Conservation (phyloP, 1,140 invertebrate genomes). For the Tribolium madens region DNA sequence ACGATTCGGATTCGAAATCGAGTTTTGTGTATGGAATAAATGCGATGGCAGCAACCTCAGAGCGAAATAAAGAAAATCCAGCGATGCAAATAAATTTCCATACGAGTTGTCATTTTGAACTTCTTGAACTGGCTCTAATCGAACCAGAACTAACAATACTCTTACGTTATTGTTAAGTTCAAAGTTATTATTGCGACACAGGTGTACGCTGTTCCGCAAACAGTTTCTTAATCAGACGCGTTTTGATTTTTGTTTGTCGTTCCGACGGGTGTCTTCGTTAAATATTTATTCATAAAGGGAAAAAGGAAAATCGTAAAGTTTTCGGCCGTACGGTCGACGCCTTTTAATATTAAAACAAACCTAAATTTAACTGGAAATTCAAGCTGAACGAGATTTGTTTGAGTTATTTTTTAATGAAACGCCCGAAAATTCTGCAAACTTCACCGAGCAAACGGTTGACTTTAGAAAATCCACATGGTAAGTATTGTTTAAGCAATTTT, state of each 20-base stretch:
- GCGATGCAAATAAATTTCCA: conserved; percentile 40
- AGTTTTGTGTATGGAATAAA: conserved; percentile 25
- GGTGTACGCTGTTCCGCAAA: conserved; percentile 6
- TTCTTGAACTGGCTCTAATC: conserved; percentile 17
- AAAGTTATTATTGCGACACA: conserved; percentile 3
- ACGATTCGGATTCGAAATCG: not conserved
- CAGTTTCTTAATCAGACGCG: conserved; percentile 7
- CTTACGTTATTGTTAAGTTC: conserved; percentile 8
- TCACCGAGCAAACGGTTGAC: not conserved
- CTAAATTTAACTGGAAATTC: not conserved
- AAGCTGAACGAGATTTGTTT: not conserved
- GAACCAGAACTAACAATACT: conserved; percentile 21
- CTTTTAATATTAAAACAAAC: conserved; percentile 25
- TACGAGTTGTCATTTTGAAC: conserved; percentile 40
- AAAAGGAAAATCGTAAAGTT: conserved; percentile 17
- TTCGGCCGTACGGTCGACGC: not conserved
- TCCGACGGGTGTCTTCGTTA: not conserved
- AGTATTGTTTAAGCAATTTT: conserved; percentile 8
- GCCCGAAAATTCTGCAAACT: too few species aligned
- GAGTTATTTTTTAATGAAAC: conserved; percentile 10
- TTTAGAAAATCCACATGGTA: not conserved
- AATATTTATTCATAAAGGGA: conserved; percentile 8
- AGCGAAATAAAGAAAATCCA: conserved; percentile 36
- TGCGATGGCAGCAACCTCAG: not conserved
- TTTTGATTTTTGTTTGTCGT: conserved; percentile 20